Conservation (phyloP, 2,113 vertebrate genomes). For the Amphiprion ocellaris region DNA sequence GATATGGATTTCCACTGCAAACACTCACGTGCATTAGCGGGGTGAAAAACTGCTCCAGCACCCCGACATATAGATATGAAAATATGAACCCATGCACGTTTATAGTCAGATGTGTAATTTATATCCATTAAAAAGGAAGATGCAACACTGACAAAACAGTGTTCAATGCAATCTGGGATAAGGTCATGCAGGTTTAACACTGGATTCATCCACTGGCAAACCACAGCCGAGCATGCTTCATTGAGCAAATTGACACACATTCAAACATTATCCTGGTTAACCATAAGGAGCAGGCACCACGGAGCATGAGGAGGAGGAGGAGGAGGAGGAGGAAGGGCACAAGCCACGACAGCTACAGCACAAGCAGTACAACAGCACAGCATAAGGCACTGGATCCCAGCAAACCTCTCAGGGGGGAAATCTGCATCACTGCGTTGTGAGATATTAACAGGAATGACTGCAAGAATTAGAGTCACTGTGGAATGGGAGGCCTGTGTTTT, state of each 20-base stretch:
- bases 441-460: conserved; percentile 5
- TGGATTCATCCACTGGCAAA: conserved; percentile 42
- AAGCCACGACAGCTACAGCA: conserved; percentile 59
- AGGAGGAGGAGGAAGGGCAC: conserved; percentile 46
- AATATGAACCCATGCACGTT: conserved; percentile 58
- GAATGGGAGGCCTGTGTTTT: neutral
- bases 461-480: conserved; percentile 17
- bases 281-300: conserved; percentile 50
- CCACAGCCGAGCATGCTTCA: conserved; percentile 66
- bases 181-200: conserved; percentile 67
- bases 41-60: conserved; percentile 25
- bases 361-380: conserved; percentile 62
- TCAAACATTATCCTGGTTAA: conserved; percentile 31
- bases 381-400: conserved; percentile 76
- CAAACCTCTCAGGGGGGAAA: conserved; percentile 76
- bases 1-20: conserved; percentile 37
- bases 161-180: conserved; percentile 37
- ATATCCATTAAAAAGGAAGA: conserved; percentile 17
- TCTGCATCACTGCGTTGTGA: conserved; percentile 17
- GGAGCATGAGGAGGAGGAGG: conserved; percentile 28
- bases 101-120: conserved; percentile 21
- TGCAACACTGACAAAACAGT: conserved; percentile 34
- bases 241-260: conserved; percentile 48
- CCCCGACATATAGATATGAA: conserved; percentile 16
- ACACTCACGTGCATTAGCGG: conserved; percentile 26